These are phyloP conservation scores for Bothrops jararaca DNA, from an alignment of 2,113 vertebrate genomes.

Conservation along the genomic window DNA sequence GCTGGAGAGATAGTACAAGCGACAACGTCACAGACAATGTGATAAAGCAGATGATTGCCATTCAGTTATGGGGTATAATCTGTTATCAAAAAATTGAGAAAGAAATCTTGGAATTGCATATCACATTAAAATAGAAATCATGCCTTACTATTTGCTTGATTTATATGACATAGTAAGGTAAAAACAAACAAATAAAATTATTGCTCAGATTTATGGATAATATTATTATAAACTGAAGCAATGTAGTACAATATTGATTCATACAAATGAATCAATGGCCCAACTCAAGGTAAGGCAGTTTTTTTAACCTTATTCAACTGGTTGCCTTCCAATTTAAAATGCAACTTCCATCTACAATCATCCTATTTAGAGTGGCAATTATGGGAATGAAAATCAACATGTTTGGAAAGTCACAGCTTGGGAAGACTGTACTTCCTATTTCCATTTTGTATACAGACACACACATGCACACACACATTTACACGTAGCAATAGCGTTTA, in stretches of 20 bases:
- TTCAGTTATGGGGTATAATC: background rate
- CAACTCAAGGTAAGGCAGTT: background rate
- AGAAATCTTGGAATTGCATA: background rate
- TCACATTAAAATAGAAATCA: background rate
- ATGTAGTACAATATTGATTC: background rate
- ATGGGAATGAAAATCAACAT: background rate
- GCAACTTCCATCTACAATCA: background rate
- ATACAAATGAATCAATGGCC: background rate
- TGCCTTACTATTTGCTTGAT: background rate
- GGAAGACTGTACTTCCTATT: background rate
- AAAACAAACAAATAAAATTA: background rate
- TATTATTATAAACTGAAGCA: background rate
- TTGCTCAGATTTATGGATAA: background rate
- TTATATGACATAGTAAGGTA: background rate
- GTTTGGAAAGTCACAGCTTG: background rate
- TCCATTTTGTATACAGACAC: background rate
- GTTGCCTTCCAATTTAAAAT: background rate
- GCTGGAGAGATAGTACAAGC: background rate
- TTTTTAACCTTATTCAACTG: background rate
- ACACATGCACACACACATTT: background rate
- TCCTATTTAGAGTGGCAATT: background rate
- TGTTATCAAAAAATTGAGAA: background rate
- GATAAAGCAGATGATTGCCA: background rate
- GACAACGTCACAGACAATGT: background rate
- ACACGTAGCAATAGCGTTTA: background rate